Conservation (phyloP, 2,888 invertebrate genomes). For the Oligia fasciuncula region DNA sequence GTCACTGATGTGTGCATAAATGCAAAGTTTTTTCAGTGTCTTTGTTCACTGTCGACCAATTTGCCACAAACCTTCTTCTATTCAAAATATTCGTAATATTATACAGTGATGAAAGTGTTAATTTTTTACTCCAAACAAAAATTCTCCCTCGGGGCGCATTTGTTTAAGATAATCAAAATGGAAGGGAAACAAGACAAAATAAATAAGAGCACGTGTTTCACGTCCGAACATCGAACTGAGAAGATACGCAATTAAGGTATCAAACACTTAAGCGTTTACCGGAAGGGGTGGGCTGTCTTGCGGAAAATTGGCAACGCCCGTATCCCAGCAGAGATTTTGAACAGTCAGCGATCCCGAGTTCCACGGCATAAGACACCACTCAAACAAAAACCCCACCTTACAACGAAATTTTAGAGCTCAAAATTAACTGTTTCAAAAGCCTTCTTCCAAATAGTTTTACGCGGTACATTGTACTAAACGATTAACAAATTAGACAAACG, state of each 20-base stretch:
- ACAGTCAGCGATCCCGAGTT: constrained; percentile 64
- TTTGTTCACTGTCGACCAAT: background rate
- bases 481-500: constrained; percentile 66
- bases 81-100: background rate
- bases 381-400: constrained; percentile 55
- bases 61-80: background rate
- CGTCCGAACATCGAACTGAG: constrained; percentile 58
- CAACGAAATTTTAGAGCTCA: background rate
- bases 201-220: constrained; percentile 57
- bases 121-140: constrained; percentile 6
- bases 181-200: constrained; percentile 22
- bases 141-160: background rate
- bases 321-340: constrained; percentile 61
- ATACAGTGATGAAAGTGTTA: background rate
- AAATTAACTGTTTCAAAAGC: constrained; percentile 18
- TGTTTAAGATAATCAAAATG: constrained; percentile 31
- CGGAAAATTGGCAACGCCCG: constrained; percentile 74
- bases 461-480: constrained; percentile 57
- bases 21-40: background rate
- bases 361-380: constrained; percentile 28
- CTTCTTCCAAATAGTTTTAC: constrained; percentile 56
- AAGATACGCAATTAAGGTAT: constrained; percentile 73
- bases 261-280: constrained; percentile 74
- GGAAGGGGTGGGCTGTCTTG: constrained; percentile 72
- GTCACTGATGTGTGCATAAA: background rate